Percentiles rank a stretch among this genome's conserved stretches.
Conservation (phyloP, 2,888 invertebrate genomes). For the Coleophora flavipennella region DNA sequence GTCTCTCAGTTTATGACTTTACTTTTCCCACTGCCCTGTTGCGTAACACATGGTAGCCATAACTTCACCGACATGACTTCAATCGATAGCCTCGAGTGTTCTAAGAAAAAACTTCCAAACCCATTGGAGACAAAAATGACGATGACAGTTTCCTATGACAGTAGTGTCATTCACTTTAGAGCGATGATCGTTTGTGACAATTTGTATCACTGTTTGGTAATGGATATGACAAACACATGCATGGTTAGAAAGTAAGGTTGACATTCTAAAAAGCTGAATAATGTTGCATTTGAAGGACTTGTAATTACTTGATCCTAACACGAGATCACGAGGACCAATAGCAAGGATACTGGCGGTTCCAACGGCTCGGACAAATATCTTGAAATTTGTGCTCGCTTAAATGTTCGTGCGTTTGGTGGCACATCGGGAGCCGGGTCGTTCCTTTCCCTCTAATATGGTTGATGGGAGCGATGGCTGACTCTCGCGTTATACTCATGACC, state of each 20-base stretch:
- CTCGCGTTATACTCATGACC: too few species aligned
- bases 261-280: background rate
- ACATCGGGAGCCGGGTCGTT: too few species aligned
- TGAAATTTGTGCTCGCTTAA: too few species aligned
- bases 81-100: conserved; percentile 8
- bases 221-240: conserved; percentile 9
- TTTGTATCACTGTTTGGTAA: conserved; percentile 5
- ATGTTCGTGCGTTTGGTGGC: too few species aligned
- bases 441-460: too few species aligned
- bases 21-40: background rate
- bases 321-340: too few species aligned
- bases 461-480: too few species aligned
- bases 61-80: conserved; percentile 3
- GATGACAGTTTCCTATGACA: too few species aligned
- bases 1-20: too few species aligned
- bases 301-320: too few species aligned
- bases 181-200: conserved; percentile 1
- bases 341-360: too few species aligned
- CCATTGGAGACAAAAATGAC: conserved; percentile 16
- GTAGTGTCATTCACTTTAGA: conserved; percentile 9
- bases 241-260: background rate
- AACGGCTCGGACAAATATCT: too few species aligned
- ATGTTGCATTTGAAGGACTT: background rate
- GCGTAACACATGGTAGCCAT: conserved; percentile 9
- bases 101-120: conserved; percentile 11